Conservation (phyloP, 2,797 vertebrate genomes). For the Chlorospingus flavigularis region DNA sequence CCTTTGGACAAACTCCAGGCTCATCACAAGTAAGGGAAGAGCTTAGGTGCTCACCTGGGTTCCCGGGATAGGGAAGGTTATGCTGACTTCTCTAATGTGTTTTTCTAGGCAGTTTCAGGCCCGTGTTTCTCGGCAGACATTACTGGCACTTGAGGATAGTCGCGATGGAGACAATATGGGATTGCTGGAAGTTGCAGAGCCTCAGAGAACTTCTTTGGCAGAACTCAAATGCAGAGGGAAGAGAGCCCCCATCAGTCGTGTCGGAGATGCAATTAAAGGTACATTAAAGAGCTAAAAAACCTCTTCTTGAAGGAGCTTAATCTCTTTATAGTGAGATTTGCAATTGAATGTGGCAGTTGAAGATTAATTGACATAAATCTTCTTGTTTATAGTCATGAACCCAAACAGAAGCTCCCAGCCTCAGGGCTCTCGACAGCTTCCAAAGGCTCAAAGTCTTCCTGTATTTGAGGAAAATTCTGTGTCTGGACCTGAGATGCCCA, state of each 20-base stretch:
- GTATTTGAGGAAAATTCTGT: conserved; percentile 89
- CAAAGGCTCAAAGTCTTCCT: conserved; percentile 62
- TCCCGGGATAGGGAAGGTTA: not conserved
- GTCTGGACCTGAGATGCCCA: conserved; percentile 57
- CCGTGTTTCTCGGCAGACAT: conserved; percentile 86
- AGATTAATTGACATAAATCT: not conserved
- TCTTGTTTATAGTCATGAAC: conserved; percentile 67
- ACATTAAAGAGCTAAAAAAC: not conserved
- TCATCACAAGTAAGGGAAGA: conserved; percentile 84
- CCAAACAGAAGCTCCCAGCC: conserved; percentile 74
- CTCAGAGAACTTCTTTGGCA: conserved; percentile 83
- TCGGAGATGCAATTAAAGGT: conserved; percentile 82
- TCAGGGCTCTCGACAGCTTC: conserved; percentile 52
- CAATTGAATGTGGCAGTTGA: not conserved
- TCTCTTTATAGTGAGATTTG: not conserved
- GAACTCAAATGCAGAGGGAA: conserved; percentile 90
- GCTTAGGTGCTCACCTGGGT: not conserved
- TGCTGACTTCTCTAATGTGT: not conserved
- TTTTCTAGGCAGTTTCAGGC: conserved; percentile 88
- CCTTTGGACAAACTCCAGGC: conserved; percentile 87
- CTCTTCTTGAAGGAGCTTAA: not conserved
- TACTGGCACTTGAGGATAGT: conserved; percentile 77
- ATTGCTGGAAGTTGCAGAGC: conserved; percentile 48
- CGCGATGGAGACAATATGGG: conserved; percentile 66
- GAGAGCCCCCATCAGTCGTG: conserved; percentile 83